Evolutionary conservation across 2,888 invertebrate species (phyloP).

Genomic region (Lycia hirtaria): DNA sequence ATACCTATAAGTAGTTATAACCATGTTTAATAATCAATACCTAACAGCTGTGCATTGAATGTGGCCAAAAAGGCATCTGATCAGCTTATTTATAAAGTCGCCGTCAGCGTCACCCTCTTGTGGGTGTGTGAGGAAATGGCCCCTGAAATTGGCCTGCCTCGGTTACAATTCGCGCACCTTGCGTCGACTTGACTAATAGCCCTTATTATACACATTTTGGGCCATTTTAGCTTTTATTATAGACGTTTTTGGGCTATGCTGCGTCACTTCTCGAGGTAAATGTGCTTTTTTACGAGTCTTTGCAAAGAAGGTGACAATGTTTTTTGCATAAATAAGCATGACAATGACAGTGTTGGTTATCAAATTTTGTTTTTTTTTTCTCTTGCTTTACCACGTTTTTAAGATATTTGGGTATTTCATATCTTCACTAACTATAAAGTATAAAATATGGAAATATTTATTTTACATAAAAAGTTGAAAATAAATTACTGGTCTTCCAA

Average conservation of each 20-base stretch:
- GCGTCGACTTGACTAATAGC: constrained; percentile 74
- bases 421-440: no score
- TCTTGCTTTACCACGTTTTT: no score
- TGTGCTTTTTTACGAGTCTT: constrained; percentile 10
- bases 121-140: constrained; percentile 77
- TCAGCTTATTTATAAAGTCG: constrained; percentile 63
- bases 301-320: constrained; percentile 12
- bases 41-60: constrained; percentile 61
- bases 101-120: constrained; percentile 40
- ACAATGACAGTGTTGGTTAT: not conserved
- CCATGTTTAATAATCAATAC: constrained; percentile 52
- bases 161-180: constrained; percentile 75
- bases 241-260: constrained; percentile 7
- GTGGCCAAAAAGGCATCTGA: constrained; percentile 46
- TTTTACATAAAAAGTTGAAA: no score
- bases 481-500: no score
- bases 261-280: constrained; percentile 6
- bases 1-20: no score
- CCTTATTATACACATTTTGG: constrained; percentile 62
- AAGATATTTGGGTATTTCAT: no score
- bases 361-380: not conserved
- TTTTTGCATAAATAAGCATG: constrained; percentile 1
- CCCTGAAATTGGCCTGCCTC: constrained; percentile 80
- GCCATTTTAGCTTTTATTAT: constrained; percentile 1
- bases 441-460: no score